Evolutionary conservation across 2,888 invertebrate genomes (phyloP).

Genomic region (Acrocyrtus sp.): DNA sequence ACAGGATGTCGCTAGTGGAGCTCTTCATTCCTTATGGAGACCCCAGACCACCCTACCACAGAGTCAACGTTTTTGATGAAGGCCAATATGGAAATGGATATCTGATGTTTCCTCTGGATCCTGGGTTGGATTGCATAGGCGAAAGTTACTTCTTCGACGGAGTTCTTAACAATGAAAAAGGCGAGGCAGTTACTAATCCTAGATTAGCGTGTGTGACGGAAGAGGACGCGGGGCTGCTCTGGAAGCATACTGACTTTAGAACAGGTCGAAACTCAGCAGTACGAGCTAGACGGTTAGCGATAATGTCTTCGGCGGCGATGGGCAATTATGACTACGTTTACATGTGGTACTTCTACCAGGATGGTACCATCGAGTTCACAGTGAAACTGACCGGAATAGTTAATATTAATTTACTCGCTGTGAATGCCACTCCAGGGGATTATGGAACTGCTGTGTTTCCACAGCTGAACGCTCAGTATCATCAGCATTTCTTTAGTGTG

Average conservation of each 20-base stretch:
- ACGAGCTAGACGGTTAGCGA: slow-evolving; percentile 28
- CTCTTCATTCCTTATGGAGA: slow-evolving; percentile 49
- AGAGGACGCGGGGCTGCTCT: slow-evolving; percentile 53
- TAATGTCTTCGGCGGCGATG: slow-evolving; percentile 16
- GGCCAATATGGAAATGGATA: slow-evolving; percentile 52
- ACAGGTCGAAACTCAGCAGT: slow-evolving; percentile 12
- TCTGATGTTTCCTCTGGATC: neutral
- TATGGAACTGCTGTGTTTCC: slow-evolving; percentile 25
- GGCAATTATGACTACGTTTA: slow-evolving; percentile 54
- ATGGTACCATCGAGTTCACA: slow-evolving; percentile 42
- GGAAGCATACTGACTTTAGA: slow-evolving; percentile 46
- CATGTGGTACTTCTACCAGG: slow-evolving; percentile 51
- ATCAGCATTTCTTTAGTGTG: slow-evolving; percentile 47
- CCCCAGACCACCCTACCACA: slow-evolving; percentile 27
- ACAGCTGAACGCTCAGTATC: slow-evolving; percentile 34
- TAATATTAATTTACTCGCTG: slow-evolving; percentile 17
- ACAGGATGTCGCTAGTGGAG: slow-evolving; percentile 42
- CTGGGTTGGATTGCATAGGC: slow-evolving; percentile 41
- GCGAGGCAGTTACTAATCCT: neutral
- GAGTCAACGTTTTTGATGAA: slow-evolving; percentile 43
- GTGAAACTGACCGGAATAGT: slow-evolving; percentile 41
- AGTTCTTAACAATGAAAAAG: slow-evolving; percentile 31
- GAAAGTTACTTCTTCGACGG: slow-evolving; percentile 28
- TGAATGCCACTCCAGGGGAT: neutral
- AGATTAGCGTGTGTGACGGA: slow-evolving; percentile 37